Conservation (phyloP, 2,888 invertebrate species). For the Pandemis heparana region DNA sequence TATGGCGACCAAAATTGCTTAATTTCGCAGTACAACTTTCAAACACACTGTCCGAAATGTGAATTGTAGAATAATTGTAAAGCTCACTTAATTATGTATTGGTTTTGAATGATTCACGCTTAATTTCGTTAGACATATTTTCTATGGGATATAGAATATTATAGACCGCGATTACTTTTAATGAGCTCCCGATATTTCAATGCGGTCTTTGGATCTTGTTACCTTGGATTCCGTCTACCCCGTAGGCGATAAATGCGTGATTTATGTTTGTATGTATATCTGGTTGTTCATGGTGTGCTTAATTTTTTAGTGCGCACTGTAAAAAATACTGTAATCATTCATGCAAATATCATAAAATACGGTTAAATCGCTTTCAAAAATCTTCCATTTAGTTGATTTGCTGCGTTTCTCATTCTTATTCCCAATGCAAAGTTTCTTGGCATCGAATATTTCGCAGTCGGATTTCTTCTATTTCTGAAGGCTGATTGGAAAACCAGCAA, state of each 20-base stretch:
- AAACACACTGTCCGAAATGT: not conserved
- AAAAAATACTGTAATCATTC: no score
- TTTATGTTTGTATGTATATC: no score
- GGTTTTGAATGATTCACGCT: no score
- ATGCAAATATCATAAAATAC: not conserved
- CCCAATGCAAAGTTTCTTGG: conserved; percentile 23
- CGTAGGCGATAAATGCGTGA: no score
- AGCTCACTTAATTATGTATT: not conserved
- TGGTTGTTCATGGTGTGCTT: no score
- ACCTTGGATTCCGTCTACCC: no score
- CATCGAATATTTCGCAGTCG: conserved; percentile 21
- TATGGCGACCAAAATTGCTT: not conserved
- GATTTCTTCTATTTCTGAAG: conserved; percentile 13
- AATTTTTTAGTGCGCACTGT: no score
- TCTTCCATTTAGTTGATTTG: not conserved
- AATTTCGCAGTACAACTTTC: not conserved
- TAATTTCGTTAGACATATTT: no score
- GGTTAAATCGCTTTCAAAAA: not conserved
- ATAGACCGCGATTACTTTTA: no score
- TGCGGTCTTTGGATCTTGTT: no score
- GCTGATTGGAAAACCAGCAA: conserved; percentile 29
- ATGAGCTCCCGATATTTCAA: no score
- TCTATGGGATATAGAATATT: no score
- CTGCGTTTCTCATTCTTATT: conserved; percentile 6
- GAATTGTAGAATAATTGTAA: not conserved